These are phyloP conservation scores for Tenthredo scrophulariae DNA, from an alignment of 2,888 invertebrate species.

Conservation along the genomic window DNA sequence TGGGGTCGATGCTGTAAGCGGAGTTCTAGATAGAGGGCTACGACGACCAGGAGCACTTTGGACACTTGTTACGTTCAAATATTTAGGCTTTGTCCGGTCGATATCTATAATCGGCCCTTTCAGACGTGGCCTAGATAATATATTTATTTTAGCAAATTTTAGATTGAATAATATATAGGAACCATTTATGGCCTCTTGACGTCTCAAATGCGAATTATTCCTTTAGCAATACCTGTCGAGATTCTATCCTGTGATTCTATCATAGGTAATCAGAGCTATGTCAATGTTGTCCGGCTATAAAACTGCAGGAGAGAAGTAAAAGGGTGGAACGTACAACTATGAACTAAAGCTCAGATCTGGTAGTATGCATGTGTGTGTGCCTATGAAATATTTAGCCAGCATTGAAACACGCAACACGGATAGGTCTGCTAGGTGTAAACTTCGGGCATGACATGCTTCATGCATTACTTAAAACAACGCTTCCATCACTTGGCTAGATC, in stretches of 20 bases:
- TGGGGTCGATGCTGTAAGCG: not conserved
- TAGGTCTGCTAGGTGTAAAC: constrained; percentile 26
- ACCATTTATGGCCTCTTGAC: not conserved
- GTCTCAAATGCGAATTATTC: not conserved
- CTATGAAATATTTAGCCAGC: constrained; percentile 33
- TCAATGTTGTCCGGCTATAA: not conserved
- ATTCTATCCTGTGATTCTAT: not conserved
- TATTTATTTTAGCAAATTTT: not conserved
- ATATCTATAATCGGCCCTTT: not conserved
- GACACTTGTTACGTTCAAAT: constrained; percentile 51
- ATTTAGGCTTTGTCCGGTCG: constrained; percentile 11
- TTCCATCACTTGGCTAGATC: constrained; percentile 69
- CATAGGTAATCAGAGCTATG: not conserved
- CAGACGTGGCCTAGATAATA: constrained; percentile 2
- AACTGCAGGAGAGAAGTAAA: not conserved
- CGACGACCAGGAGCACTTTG: constrained; percentile 21
- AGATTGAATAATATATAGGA: not conserved
- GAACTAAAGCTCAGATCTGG: not conserved
- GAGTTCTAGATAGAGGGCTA: not conserved
- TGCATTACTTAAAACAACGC: constrained; percentile 47
- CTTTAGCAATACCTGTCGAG: not conserved
- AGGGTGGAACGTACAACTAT: not conserved
- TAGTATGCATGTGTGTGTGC: not conserved
- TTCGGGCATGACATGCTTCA: constrained; percentile 42
- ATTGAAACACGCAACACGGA: constrained; percentile 47